Evolutionary conservation across 2,113 vertebrate genomes (phyloP).

Genomic region (Dolichotis patagonum): DNA sequence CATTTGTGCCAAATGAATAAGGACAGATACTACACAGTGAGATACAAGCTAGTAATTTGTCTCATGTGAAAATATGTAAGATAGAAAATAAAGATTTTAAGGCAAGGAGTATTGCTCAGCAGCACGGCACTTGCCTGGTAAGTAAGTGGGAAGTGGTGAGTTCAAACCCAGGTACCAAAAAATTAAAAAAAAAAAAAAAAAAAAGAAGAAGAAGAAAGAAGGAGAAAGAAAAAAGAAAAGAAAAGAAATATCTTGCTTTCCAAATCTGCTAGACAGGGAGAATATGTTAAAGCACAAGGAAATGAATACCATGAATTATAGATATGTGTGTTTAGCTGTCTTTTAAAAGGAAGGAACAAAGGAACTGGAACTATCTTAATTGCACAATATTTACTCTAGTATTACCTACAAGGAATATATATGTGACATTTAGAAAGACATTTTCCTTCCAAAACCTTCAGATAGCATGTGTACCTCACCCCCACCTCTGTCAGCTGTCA

Average conservation of each 20-base stretch:
- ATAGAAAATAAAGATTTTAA: neutral
- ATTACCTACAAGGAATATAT: neutral
- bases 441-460: neutral
- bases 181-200: too few relatives aligned
- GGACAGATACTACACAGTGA: neutral
- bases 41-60: neutral
- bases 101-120: too few relatives aligned
- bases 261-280: neutral
- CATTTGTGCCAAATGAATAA: neutral
- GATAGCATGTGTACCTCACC: neutral
- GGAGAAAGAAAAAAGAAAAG: neutral
- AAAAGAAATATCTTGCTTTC: neutral
- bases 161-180: too few relatives aligned
- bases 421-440: neutral
- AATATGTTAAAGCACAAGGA: neutral
- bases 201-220: too few relatives aligned
- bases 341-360: neutral
- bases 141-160: too few relatives aligned
- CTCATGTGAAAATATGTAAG: neutral
- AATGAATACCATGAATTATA: neutral
- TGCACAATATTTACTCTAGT: neutral
- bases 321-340: neutral
- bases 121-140: too few relatives aligned
- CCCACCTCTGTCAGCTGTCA: neutral
- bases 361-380: neutral